phyloP scores from a whole-genome alignment of 1,140 invertebrate species.

The Trichogramma pretiosum region DNA sequence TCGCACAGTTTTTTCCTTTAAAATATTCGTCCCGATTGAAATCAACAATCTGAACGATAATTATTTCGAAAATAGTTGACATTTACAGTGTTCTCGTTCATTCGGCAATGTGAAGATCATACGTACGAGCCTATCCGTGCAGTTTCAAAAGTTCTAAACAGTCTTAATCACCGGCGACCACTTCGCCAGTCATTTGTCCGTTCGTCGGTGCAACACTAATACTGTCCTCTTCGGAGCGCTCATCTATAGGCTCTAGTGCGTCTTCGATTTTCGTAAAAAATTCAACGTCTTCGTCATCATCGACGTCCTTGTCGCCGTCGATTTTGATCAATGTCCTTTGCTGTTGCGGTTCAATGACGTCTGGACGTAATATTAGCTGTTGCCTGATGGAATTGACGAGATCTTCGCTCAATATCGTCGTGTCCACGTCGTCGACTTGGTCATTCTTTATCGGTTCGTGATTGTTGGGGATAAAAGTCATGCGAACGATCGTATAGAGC shows the following conservation, averaged over 20 bases:
- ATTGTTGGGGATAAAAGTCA: slow-evolving; percentile 49
- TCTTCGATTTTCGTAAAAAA: slow-evolving; percentile 8
- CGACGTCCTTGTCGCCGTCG: slow-evolving; percentile 21
- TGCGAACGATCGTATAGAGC: slow-evolving; percentile 44
- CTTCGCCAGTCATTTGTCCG: slow-evolving; percentile 5
- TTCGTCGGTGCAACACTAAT: slow-evolving; percentile 18
- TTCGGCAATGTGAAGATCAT: too few species aligned
- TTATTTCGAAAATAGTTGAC: too few species aligned
- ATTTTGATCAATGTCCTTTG: too few species aligned
- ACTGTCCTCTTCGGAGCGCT: slow-evolving; percentile 21
- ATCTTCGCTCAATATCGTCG: slow-evolving; percentile 27
- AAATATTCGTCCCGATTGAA: too few species aligned
- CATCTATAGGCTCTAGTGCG: slow-evolving; percentile 18
- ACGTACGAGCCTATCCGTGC: too few species aligned
- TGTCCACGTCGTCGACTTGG: slow-evolving; percentile 19
- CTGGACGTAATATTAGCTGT: slow-evolving; percentile 29
- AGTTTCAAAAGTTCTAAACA: too few species aligned
- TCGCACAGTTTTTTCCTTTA: too few species aligned
- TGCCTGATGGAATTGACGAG: slow-evolving; percentile 33
- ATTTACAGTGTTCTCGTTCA: too few species aligned
- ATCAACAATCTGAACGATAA: too few species aligned
- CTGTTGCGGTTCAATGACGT: slow-evolving; percentile 29
- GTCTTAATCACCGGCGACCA: slow-evolving; percentile 12
- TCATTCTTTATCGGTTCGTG: slow-evolving; percentile 21
- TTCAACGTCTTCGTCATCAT: slow-evolving; percentile 10